phyloP scores from a whole-genome alignment of 2,888 invertebrate genomes.

The Sycophila texana region DNA sequence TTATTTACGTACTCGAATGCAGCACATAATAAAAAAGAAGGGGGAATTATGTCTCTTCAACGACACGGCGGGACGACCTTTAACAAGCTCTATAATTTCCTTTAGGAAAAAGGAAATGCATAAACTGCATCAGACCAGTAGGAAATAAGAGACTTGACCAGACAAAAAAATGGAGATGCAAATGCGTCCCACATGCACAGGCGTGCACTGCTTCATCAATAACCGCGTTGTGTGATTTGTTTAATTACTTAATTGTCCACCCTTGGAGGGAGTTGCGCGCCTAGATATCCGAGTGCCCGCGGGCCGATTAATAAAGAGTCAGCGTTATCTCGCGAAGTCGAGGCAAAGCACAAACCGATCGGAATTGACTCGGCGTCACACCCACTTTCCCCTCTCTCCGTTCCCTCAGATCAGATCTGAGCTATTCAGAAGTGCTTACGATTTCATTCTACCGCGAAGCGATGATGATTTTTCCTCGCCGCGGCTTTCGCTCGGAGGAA shows the following conservation, averaged over 20 bases:
- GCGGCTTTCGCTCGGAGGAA: too few species aligned
- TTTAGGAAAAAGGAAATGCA: too few species aligned
- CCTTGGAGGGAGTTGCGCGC: conserved; percentile 58
- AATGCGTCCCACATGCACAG: conserved; percentile 40
- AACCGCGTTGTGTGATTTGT: conserved; percentile 69
- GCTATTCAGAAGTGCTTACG: too few species aligned
- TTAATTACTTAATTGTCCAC: conserved; percentile 78
- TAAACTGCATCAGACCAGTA: too few species aligned
- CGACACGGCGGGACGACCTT: too few species aligned
- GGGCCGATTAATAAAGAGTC: conserved; percentile 60
- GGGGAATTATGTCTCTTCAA: too few species aligned
- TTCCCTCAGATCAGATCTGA: too few species aligned
- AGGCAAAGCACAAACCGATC: conserved; percentile 54
- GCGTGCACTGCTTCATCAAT: conserved; percentile 67
- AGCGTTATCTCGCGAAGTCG: conserved; percentile 59
- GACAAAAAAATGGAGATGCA: too few species aligned
- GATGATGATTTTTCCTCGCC: neutral
- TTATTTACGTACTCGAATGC: neutral
- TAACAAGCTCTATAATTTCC: too few species aligned
- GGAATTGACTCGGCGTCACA: conserved; percentile 56
- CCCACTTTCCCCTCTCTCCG: conserved; percentile 32
- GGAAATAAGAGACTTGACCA: too few species aligned
- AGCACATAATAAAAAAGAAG: too few species aligned
- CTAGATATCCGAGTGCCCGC: conserved; percentile 60
- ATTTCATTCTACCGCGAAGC: too few species aligned